These are phyloP conservation scores for Lutraria lutraria DNA, from an alignment of 2,888 invertebrate species.

Conservation along the genomic window DNA sequence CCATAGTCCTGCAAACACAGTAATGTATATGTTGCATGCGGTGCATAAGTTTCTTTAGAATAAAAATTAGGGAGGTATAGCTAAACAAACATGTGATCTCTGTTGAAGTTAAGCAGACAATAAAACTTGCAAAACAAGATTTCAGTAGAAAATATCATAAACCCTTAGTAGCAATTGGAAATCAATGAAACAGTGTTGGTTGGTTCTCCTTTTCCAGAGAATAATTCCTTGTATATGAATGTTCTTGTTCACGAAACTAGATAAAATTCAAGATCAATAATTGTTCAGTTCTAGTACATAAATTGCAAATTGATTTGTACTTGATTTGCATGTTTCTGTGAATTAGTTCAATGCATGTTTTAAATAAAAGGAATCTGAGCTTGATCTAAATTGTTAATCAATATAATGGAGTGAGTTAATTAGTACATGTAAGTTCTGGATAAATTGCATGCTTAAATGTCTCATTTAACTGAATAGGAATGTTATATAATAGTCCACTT, in stretches of 20 bases:
- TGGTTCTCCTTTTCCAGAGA: not conserved
- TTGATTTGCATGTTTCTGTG: not conserved
- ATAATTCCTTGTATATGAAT: slow-evolving; percentile 30
- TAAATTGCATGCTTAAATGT: no score
- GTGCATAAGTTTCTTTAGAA: not conserved
- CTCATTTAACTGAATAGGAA: no score
- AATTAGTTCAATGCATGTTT: slow-evolving; percentile 1
- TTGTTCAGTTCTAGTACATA: slow-evolving; percentile 10
- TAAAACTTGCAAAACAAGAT: not conserved
- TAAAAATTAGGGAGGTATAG: not conserved
- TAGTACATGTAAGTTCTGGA: no score
- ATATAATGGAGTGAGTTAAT: not conserved
- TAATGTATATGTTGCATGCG: not conserved
- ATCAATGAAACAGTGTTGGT: slow-evolving; percentile 20
- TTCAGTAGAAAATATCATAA: slow-evolving; percentile 32
- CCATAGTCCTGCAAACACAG: no score
- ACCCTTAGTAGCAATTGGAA: slow-evolving; percentile 29
- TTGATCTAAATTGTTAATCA: not conserved
- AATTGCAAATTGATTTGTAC: slow-evolving; percentile 15
- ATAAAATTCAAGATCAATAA: slow-evolving; percentile 40
- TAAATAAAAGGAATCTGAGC: no score
- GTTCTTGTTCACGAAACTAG: slow-evolving; percentile 30
- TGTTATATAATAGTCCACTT: no score
- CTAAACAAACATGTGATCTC: not conserved
- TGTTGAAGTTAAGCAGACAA: not conserved